Base-by-base conservation (phyloP, 2,113 vertebrate species). In the Cheirogaleus medius region DNA sequence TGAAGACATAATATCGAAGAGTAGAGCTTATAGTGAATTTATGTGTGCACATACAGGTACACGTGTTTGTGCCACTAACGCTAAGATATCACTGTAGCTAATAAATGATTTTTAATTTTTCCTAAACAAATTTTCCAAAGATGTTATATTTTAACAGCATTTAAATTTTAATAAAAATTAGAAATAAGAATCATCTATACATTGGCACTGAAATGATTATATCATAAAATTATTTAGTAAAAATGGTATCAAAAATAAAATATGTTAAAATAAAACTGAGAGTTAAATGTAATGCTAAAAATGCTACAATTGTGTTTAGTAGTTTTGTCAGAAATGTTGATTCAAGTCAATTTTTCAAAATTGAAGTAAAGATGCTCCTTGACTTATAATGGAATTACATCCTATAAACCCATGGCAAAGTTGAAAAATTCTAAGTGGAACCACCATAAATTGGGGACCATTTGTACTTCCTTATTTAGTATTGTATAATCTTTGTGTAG, bases 181-280 rank as follows among this genome's bases (percentile, higher is more conserved):
- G 32, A 63, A 42, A 27, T 52, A 84, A 92, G n/a, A n/a, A 8
- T 94, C 69, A 54, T 87, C 4, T 92, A 14, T 58, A 63, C n/a
- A 58, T 91, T 94, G 49, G 68, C 90, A 73, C 93, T 74, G 42
- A 98, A 39, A 52, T 97, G 68, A 98, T 96, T 98, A 86, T 37
- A 34, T 97, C 86, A 89, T 82, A 87, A 90, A 97, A 94, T 90
- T 76, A 98, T 82, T 95, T 91, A 56, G 0, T 96, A 74, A 95
- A 68, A 82, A 90, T 96, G 91, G 97, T 89, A 96, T 95, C 98
- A 83, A 54, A 93, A 97, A 94, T 87, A 94, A 47, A 68, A 97
- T 90, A 87, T 87, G 47, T 87, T 96, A 58, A 94, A 93, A 64
- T 63, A 32, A 73, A 96, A 95, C 86, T 95, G 90, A 96, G 60